Evolutionary conservation across 1,140 invertebrate species (phyloP), one percentile per base, ranked within the genome.

Genomic region (Dryas iulia): DNA sequence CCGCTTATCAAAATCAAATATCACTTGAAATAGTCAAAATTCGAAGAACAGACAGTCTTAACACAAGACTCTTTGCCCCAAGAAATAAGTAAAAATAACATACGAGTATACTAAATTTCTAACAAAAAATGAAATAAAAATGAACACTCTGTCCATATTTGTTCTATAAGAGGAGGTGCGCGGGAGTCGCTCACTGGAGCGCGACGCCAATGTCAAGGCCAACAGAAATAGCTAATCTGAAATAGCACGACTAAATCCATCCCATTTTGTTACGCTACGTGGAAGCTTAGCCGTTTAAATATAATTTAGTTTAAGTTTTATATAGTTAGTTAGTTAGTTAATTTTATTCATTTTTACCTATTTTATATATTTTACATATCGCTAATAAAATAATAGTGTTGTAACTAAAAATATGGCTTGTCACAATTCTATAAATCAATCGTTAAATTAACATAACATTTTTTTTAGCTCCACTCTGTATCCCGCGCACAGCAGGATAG

Each of bases 221-320:
- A 21, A 31, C 53, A 56, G 53, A 56, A 56, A 56, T 56, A 56
- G 23, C 60, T n/a, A 28, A 54, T 63, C 60, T 63, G 18, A 63
- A 63, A 63, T 63, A 63, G 47, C 47, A 53, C 25, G 60, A 52
- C 60, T 53, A 63, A 63, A 63, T 63, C 60, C 52, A 54, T 35
- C 24, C 35, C 24, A 24, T 21, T 24, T 25, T 21, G 21, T 24
- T 39, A 12, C 39, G 39, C 26, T 63, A 30, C 14, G 60, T 52
- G 39, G 47, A 63, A 63, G 39, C 52, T 63, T 31, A 47, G 5
- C 24, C 35, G 59, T 47, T 47, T 47, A 61, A 61, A 61, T 60
- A 60, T 47, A 18, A 47, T 39, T 39, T 39, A 39, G n/a, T 7
- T 14, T 39, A 6, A n/a, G 6, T 39, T 39, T 39, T 14, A 18